Conservation (phyloP, 2,797 vertebrate genomes). For the Sebastes taczanowskii region DNA sequence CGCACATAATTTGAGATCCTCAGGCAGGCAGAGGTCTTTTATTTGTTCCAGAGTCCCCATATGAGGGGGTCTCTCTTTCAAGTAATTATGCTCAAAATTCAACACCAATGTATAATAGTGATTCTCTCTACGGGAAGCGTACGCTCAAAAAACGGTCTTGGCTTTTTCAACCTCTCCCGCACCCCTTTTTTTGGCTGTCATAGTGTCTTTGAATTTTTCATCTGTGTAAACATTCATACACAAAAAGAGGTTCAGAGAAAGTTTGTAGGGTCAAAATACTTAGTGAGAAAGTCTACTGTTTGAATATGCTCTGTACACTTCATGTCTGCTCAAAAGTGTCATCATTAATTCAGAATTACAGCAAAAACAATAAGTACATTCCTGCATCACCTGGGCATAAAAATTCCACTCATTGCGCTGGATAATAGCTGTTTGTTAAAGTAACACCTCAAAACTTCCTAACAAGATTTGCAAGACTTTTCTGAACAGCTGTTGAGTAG, state of each 20-base stretch:
- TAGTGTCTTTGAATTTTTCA: neutral
- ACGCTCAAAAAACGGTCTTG: neutral
- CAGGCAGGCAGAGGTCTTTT: neutral
- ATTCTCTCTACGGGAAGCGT: neutral
- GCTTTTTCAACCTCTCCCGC: neutral
- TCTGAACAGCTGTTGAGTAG: slow-evolving; percentile 69
- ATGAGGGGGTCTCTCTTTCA: neutral
- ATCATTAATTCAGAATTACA: slow-evolving; percentile 15
- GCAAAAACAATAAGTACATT: slow-evolving; percentile 14
- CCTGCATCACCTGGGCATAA: neutral
- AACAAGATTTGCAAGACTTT: slow-evolving; percentile 56
- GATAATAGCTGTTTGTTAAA: slow-evolving; percentile 45
- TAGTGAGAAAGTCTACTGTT: slow-evolving; percentile 16
- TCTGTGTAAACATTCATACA: neutral
- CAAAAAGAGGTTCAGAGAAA: neutral
- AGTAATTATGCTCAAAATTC: neutral
- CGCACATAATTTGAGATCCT: neutral
- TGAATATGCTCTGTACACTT: neutral
- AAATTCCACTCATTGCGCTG: slow-evolving; percentile 17
- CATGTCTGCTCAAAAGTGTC: neutral
- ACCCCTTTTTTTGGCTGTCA: neutral
- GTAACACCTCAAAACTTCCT: slow-evolving; percentile 46
- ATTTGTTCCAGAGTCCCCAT: neutral
- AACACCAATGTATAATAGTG: neutral
- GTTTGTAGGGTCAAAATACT: slow-evolving; percentile 35